Evolutionary conservation across 2,888 invertebrate species (phyloP).

Genomic region (Drosophila pullipes): DNA sequence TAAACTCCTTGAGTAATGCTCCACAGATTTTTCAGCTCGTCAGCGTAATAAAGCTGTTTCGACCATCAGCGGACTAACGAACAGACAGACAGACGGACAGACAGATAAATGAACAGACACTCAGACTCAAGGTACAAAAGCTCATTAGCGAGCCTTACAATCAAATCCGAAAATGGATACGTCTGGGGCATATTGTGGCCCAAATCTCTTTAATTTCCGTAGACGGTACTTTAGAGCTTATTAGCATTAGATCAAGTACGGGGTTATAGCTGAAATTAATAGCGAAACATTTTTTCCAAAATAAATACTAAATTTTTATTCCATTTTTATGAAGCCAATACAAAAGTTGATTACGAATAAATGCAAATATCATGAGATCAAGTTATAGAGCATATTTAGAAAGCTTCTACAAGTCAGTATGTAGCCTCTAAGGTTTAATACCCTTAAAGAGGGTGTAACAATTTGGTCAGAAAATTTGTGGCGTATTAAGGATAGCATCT

Average conservation of each 20-base stretch:
- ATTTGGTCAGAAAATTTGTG: neutral
- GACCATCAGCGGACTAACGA: constrained; percentile 28
- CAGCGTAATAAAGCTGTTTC: constrained; percentile 76
- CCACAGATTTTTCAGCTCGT: constrained; percentile 69
- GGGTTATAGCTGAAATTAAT: constrained; percentile 1
- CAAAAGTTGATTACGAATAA: neutral
- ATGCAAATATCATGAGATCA: neutral
- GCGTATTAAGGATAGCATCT: neutral
- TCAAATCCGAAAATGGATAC: constrained; percentile 35
- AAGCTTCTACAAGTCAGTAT: neutral
- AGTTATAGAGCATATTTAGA: neutral
- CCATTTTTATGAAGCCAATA: neutral
- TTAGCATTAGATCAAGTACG: constrained; percentile 24
- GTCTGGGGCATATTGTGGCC: constrained; percentile 15
- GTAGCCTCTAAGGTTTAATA: neutral
- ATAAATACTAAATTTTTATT: constrained; percentile 2
- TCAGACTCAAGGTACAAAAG: constrained; percentile 44
- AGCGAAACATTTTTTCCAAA: neutral
- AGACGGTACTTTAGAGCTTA: constrained; percentile 14
- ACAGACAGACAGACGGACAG: constrained; percentile 4
- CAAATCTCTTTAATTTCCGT: neutral
- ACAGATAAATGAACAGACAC: constrained; percentile 1
- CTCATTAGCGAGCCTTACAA: constrained; percentile 60
- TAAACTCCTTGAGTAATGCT: constrained; percentile 77
- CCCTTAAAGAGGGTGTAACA: neutral